phyloP scores from a whole-genome alignment of 2,888 invertebrate species.

The Phengaris arion region DNA sequence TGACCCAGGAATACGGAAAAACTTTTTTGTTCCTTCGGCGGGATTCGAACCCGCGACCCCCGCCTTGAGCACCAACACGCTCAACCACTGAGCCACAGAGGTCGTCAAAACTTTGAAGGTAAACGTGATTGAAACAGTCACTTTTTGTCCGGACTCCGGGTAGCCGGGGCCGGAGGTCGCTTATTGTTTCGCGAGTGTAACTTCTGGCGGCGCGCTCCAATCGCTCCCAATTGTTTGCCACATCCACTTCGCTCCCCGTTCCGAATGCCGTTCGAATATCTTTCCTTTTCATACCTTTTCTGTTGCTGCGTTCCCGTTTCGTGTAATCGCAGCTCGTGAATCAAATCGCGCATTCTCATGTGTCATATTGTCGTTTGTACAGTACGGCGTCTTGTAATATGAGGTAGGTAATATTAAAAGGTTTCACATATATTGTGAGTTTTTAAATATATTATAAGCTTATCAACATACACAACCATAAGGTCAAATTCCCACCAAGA shows the following conservation, averaged over 20 bases:
- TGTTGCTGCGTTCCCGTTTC: background rate
- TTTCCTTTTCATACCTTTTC: background rate
- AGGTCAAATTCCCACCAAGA: no score
- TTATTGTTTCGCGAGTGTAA: background rate
- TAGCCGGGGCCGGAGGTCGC: no score
- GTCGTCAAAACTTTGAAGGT: no score
- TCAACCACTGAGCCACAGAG: no score
- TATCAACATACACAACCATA: no score
- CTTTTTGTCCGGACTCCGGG: background rate
- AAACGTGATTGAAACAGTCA: background rate
- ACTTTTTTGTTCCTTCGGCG: no score
- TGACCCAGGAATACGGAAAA: no score
- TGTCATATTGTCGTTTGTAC: slow-evolving; percentile 1
- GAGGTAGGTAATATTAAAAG: background rate
- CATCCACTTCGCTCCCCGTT: background rate
- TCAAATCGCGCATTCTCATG: background rate
- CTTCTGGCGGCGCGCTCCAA: background rate
- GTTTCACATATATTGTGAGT: no score
- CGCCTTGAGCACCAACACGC: no score
- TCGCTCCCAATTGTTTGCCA: slow-evolving; percentile 5
- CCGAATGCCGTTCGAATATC: background rate
- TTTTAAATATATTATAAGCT: no score
- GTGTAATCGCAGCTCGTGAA: slow-evolving; percentile 13
- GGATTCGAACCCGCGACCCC: no score
- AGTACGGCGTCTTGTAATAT: background rate